Evolutionary conservation across 2,113 vertebrate species (phyloP), one percentile per base, ranked within the genome.

Genomic region (Plestiodon gilberti): DNA sequence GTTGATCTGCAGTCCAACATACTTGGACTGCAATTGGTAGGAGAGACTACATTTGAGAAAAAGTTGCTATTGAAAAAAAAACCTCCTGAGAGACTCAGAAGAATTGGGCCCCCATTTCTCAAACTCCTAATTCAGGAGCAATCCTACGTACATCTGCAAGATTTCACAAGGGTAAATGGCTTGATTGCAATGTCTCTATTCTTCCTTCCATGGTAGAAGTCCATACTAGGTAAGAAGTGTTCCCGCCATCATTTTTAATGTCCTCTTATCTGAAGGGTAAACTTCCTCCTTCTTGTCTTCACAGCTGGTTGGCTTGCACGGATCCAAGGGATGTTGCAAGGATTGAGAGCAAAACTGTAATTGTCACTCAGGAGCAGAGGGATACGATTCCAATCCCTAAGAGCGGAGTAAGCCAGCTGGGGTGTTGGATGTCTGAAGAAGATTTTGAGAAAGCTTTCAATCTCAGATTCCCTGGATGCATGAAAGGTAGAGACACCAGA

Each of bases 321-420:
- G 98, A 99, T 94, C 98, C 98, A 52, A 95, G 96, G 76, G 99
- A 99, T 1, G 99, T 99, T 82, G 99, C 99, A 64, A 97, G 99
- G 15, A 97, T 99, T 9, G 99, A 99, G 95, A 99, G 98, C 90
- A 98, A 97, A 96, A 99, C 98, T 0, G 98, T 99, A 78, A 99
- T 99, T 38, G 95, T 99, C 57, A 99, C 98, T 81, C 95, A 67
- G 64, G 97, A 99, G 38, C 97, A 97, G 93, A 96, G 96, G 91
- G 98, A 99, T 83, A 97, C 98, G 0, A 97, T 96, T 57, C 98
- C 99, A 0, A 89, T 96, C 0, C 96, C 98, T 1, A 92, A 92
- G 77, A 96, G 92, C 0, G 98, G 97, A 82, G 87, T 91, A 71
- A 99, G 98, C 93, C 98, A 99, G 90, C 96, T 99, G 83, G 99